Conservation (phyloP, 1,140 invertebrate species). For the Laodelphax striatellus region DNA sequence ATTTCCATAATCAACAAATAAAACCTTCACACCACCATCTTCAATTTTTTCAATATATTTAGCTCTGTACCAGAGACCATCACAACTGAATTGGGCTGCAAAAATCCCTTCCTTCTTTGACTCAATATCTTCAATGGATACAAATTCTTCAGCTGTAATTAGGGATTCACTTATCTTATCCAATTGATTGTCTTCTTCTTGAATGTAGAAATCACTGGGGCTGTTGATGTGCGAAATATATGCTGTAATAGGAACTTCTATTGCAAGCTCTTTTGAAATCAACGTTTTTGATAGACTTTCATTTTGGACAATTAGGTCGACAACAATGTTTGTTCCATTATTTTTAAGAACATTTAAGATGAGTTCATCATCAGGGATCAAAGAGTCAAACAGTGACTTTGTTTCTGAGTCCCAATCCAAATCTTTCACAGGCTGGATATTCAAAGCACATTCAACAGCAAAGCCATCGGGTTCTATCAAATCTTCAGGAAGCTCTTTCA, state of each 20-base stretch:
- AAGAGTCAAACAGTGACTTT: background rate
- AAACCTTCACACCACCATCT: constrained; percentile 36
- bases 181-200: constrained; percentile 41
- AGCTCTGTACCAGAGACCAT: constrained; percentile 51
- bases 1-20: constrained; percentile 49
- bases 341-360: background rate
- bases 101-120: constrained; percentile 35
- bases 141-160: background rate
- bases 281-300: background rate
- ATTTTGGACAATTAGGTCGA: background rate
- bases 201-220: constrained; percentile 50
- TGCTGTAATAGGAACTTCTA: background rate
- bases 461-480: background rate
- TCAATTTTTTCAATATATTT: constrained; percentile 43
- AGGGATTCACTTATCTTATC: constrained; percentile 42
- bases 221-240: constrained; percentile 42
- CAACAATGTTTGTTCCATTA: background rate
- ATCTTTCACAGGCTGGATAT: background rate
- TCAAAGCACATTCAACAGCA: background rate
- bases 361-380: background rate
- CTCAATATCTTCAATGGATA: background rate
- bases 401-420: background rate
- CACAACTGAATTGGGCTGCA: constrained; percentile 50
- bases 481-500: background rate
- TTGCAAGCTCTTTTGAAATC: background rate